These are phyloP conservation scores for Salvator merianae DNA, from an alignment of 2,113 vertebrate species.

Conservation along the genomic window DNA sequence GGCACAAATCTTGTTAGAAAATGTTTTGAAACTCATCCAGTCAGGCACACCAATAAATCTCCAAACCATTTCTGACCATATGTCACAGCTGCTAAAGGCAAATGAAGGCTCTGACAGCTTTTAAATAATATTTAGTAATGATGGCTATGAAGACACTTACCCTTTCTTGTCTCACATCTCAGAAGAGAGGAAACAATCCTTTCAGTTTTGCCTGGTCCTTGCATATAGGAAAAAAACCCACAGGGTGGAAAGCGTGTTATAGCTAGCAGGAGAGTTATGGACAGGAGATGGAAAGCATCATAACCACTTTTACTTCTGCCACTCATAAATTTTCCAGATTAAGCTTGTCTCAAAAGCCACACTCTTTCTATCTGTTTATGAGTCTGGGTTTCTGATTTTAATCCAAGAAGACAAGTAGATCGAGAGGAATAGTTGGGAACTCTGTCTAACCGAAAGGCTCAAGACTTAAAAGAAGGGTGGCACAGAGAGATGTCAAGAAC, in stretches of 20 bases:
- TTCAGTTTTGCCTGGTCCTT: conserved; percentile 45
- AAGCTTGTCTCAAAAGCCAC: background rate
- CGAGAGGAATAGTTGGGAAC: background rate
- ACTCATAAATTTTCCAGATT: conserved; percentile 21
- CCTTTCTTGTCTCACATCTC: conserved; percentile 40
- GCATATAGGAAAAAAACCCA: background rate
- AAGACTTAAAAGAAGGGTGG: background rate
- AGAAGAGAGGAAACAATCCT: conserved; percentile 26
- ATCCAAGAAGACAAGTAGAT: background rate
- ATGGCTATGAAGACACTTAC: conserved; percentile 77
- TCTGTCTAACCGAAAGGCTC: background rate
- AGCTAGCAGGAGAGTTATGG: conserved; percentile 31
- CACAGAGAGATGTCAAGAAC: background rate
- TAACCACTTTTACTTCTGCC: conserved; percentile 37
- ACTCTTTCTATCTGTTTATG: background rate
- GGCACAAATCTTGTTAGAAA: conserved; percentile 73
- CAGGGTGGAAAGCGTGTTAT: conserved; percentile 31
- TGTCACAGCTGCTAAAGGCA: conserved; percentile 84
- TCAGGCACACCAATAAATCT: conserved; percentile 82
- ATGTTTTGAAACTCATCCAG: conserved; percentile 78
- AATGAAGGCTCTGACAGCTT: conserved; percentile 77
- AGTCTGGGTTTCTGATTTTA: background rate
- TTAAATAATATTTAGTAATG: conserved; percentile 80
- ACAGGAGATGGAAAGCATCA: conserved; percentile 28
- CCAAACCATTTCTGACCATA: conserved; percentile 82